These are phyloP conservation scores for Dinocampus coccinellae DNA, from an alignment of 2,888 invertebrate species.

Conservation along the genomic window DNA sequence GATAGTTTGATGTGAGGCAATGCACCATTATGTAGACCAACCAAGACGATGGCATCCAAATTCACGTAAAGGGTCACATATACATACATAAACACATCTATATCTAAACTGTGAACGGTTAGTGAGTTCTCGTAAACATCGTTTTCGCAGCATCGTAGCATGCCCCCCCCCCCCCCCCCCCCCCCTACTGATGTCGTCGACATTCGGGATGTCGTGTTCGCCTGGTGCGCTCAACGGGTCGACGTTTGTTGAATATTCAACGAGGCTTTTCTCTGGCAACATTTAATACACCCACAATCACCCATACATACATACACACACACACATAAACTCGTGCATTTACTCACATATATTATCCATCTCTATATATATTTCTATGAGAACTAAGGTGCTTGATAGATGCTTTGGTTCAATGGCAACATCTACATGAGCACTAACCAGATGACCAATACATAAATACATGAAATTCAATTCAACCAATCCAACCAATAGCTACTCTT, in stretches of 20 bases:
- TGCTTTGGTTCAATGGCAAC: neutral
- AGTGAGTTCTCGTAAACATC: slow-evolving; percentile 28
- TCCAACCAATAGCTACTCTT: neutral
- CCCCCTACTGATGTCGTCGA: slow-evolving; percentile 29
- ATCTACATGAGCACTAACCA: neutral
- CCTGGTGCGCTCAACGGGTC: slow-evolving; percentile 49
- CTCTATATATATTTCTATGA: neutral
- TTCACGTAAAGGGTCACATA: slow-evolving; percentile 6
- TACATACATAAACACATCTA: neutral
- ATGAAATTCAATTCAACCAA: neutral
- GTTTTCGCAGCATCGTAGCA: slow-evolving; percentile 20
- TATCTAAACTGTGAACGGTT: slow-evolving; percentile 15
- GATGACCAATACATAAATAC: neutral
- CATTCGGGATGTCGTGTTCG: slow-evolving; percentile 48
- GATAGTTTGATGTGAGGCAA: neutral
- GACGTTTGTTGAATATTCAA: slow-evolving; percentile 63
- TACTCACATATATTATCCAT: neutral
- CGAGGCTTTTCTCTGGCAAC: slow-evolving; percentile 49
- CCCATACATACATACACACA: slow-evolving; percentile 20
- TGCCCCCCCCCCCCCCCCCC: neutral
- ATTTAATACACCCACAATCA: slow-evolving; percentile 29
- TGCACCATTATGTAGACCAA: neutral
- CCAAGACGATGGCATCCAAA: slow-evolving; percentile 7
- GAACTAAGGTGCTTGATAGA: neutral
- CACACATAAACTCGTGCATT: slow-evolving; percentile 13